Percentiles rank a stretch among this genome's conserved stretches.
Conservation (phyloP, 2,113 vertebrate species). For the Romanogobio albipinnatus region DNA sequence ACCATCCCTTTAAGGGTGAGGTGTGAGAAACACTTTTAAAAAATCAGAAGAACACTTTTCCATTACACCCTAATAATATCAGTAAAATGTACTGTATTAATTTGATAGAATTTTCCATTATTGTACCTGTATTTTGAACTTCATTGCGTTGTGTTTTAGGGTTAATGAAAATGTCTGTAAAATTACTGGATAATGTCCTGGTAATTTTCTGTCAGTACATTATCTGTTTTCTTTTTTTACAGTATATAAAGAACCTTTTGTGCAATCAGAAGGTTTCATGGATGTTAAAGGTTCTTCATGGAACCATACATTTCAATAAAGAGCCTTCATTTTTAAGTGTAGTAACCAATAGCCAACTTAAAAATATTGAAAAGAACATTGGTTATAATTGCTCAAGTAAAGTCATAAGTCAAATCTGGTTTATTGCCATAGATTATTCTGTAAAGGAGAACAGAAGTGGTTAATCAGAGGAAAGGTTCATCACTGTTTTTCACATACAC, state of each 20-base stretch:
- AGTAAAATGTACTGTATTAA: too few species aligned
- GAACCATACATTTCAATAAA: not conserved
- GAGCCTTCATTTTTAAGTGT: not conserved
- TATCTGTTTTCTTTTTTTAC: too few species aligned
- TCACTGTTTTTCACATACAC: not conserved
- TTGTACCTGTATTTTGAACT: too few species aligned
- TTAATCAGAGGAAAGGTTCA: not conserved
- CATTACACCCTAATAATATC: not conserved
- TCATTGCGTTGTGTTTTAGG: too few species aligned
- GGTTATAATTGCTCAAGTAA: not conserved
- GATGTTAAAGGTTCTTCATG: not conserved
- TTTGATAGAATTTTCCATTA: too few species aligned
- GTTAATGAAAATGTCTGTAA: too few species aligned
- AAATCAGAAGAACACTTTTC: not conserved
- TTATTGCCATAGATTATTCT: constrained; percentile 1
- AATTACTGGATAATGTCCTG: too few species aligned
- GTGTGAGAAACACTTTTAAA: not conserved
- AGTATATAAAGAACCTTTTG: not conserved
- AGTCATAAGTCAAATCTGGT: not conserved
- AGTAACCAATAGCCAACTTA: not conserved
- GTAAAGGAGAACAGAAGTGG: not conserved
- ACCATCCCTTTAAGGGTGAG: too few species aligned
- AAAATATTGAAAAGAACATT: not conserved
- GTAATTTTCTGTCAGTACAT: too few species aligned
- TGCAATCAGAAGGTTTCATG: not conserved